Evolutionary conservation across 2,888 invertebrate species (phyloP), one percentile per base, ranked within the genome.

Genomic region (Tetranychus piercei): DNA sequence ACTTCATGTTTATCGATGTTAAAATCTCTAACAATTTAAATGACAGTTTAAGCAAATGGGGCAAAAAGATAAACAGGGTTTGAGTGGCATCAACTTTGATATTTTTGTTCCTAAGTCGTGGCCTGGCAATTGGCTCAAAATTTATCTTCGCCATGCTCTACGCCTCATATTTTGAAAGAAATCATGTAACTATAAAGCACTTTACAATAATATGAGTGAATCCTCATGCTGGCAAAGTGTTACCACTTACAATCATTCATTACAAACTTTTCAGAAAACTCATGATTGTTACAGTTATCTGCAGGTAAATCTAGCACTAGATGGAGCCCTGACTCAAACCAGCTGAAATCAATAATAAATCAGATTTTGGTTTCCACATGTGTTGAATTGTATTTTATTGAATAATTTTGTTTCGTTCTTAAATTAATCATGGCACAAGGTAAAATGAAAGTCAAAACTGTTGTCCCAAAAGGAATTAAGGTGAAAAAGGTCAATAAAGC

Each of bases 1-100:
- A 82, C 85, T 99, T n/a, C 95, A 96, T 82, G 34, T n/a, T n/a
- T n/a, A 95, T 95, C 0, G 97, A 99, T 82, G 92, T 97, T 83
- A 91, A 90, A 1, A 88, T 97, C 9, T 94, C 94, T 74, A 87
- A 89, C 0, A 95, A 94, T 83, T 86, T 95, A 75, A 93, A 93
- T 83, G 87, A 88, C 78, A 94, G 93, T 84, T 96, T 96, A 82
- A 81, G 79, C 76, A 85, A 86, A 76, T 87, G 86, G 80, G 83
- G 90, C 76, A 80, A n/a, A n/a, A 73, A 34, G 86, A 87, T 1
- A 87, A 87, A 72, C 85, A 87, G 75, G 88, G 89, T 75, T 85
- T 89, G 77, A 88, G 88, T 79, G 88, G 88, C 79, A 86, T 88
- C 69, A 84, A n/a, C n/a, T n/a, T n/a, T n/a, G n/a, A n/a, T n/a